Conservation (phyloP, 2,113 vertebrate genomes). For the Gallinago media region DNA sequence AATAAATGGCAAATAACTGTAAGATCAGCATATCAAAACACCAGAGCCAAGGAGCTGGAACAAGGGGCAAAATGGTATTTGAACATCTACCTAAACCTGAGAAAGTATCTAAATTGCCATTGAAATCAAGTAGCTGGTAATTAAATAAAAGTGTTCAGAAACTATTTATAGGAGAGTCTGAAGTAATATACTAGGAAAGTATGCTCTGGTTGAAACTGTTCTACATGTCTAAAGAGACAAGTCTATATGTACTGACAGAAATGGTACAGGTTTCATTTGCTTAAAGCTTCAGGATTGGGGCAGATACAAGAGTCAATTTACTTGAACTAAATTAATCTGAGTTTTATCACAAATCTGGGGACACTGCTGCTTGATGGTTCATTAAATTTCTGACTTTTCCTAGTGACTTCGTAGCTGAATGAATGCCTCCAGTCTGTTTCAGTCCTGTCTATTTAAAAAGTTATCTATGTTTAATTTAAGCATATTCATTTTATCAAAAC, state of each 20-base stretch:
- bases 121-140: background rate
- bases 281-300: background rate
- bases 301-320: background rate
- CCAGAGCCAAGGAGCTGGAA: background rate
- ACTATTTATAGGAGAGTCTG: background rate
- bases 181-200: background rate
- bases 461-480: background rate
- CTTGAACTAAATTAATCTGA: background rate
- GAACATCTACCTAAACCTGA: background rate
- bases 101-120: background rate
- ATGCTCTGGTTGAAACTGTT: background rate
- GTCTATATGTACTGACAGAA: accelerated
- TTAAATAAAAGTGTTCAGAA: background rate
- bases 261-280: background rate
- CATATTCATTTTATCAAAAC: background rate
- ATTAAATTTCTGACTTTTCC: background rate
- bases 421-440: background rate
- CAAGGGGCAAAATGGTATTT: background rate
- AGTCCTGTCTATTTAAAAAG: background rate
- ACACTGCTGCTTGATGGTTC: background rate
- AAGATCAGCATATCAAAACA: background rate
- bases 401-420: background rate
- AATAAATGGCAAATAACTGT: background rate
- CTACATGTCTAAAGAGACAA: background rate
- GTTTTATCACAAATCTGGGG: background rate